A percentile compares a stretch with the other conserved stretches of the same genome.
These are phyloP conservation scores for Hippoglossus stenolepis DNA, from an alignment of 2,113 vertebrate genomes.

Conservation along the genomic window DNA sequence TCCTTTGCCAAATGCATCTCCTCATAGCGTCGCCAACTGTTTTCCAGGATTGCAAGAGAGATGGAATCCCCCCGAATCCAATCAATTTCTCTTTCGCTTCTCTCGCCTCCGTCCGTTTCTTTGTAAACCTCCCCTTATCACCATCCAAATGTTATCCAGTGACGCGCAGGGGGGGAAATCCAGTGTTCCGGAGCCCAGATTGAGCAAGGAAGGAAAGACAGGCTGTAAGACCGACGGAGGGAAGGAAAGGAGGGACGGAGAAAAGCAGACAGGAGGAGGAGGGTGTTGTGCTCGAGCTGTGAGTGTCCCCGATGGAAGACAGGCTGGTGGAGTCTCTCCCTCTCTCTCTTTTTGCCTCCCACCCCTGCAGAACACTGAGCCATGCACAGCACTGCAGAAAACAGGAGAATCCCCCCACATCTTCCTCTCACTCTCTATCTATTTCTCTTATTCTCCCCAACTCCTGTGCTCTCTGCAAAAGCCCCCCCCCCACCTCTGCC, in stretches of 20 bases:
- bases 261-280: constrained; percentile 11
- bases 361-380: constrained; percentile 41
- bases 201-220: constrained; percentile 41
- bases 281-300: constrained; percentile 43
- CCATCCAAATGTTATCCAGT: constrained; percentile 61
- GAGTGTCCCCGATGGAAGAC: constrained; percentile 64
- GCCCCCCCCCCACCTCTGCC: background rate
- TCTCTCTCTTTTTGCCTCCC: constrained; percentile 27
- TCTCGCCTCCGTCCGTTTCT: constrained; percentile 21
- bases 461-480: constrained; percentile 18
- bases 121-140: constrained; percentile 52
- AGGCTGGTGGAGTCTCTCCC: constrained; percentile 49
- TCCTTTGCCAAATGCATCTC: constrained; percentile 39
- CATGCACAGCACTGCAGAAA: constrained; percentile 69
- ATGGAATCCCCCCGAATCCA: constrained; percentile 67
- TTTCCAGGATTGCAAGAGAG: constrained; percentile 41
- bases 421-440: constrained; percentile 12
- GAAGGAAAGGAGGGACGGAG: constrained; percentile 39
- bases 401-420: constrained; percentile 61
- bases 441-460: background rate
- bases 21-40: constrained; percentile 38
- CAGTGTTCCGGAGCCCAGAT: constrained; percentile 49
- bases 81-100: constrained; percentile 43
- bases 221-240: constrained; percentile 40
- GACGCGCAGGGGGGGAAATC: constrained; percentile 44